Conservation (phyloP, 2,888 invertebrate species). For the Pristionchus arcanus region DNA sequence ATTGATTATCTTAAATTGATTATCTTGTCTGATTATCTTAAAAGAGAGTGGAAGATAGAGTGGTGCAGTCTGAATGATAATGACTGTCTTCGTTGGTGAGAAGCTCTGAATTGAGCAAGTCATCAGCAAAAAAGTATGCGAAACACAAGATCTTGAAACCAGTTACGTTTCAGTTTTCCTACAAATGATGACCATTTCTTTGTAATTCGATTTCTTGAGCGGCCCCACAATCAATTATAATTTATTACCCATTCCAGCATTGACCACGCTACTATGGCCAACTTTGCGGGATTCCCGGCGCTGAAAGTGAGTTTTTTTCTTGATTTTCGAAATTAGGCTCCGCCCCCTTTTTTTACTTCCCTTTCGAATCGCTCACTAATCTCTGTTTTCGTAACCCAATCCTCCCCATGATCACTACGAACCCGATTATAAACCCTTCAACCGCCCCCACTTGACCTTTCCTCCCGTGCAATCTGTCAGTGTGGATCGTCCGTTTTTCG, state of each 20-base stretch:
- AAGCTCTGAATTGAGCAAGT: no score
- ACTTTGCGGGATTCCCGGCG: constrained; percentile 48
- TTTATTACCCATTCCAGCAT: background rate
- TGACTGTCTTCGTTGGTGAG: no score
- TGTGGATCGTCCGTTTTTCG: background rate
- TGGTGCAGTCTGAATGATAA: no score
- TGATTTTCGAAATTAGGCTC: background rate
- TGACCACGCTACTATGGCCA: constrained; percentile 50
- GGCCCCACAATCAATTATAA: background rate
- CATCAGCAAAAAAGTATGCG: no score
- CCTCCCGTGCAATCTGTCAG: background rate
- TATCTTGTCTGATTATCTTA: no score
- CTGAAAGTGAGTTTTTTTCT: constrained; percentile 36
- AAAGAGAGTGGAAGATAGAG: no score
- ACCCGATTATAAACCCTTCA: constrained; percentile 33
- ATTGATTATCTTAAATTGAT: no score
- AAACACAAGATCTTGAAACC: no score
- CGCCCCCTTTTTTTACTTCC: background rate
- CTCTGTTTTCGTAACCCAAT: constrained; percentile 44
- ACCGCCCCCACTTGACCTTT: constrained; percentile 6
- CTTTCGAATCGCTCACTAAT: background rate
- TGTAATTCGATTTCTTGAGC: no score
- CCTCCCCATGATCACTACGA: background rate
- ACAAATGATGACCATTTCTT: no score
- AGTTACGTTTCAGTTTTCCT: no score